Conservation (phyloP, 2,797 vertebrate genomes). For the Melanotaenia parkinsoni region DNA sequence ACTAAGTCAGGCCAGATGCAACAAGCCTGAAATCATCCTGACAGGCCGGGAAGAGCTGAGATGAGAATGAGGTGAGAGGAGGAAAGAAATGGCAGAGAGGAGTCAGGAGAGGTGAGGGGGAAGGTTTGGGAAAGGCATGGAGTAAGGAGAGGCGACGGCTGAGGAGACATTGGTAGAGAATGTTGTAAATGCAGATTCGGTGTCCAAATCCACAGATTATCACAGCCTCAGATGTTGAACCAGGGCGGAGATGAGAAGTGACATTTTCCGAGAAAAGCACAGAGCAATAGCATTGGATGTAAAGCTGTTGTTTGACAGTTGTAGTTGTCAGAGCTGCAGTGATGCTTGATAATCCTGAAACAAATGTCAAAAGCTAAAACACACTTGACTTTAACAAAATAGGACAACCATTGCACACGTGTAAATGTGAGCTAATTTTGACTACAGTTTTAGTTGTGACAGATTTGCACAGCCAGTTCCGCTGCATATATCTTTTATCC, state of each 20-base stretch:
- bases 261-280: slow-evolving; percentile 56
- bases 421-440: slow-evolving; percentile 36
- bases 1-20: slow-evolving; percentile 63
- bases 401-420: slow-evolving; percentile 43
- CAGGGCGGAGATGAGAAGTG: slow-evolving; percentile 58
- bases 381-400: slow-evolving; percentile 62
- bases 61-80: slow-evolving; percentile 43
- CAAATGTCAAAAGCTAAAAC: slow-evolving; percentile 28
- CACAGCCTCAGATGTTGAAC: slow-evolving; percentile 52
- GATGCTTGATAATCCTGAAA: slow-evolving; percentile 69
- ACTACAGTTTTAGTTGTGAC: slow-evolving; percentile 47
- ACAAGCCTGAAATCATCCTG: slow-evolving; percentile 74
- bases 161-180: slow-evolving; percentile 25
- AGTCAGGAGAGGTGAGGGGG: slow-evolving; percentile 19
- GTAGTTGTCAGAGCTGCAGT: slow-evolving; percentile 47
- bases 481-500: slow-evolving; percentile 8
- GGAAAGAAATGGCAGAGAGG: slow-evolving; percentile 7
- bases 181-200: slow-evolving; percentile 42
- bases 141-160: slow-evolving; percentile 18
- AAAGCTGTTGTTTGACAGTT: slow-evolving; percentile 67
- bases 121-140: slow-evolving; percentile 6
- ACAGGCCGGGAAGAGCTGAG: slow-evolving; percentile 47
- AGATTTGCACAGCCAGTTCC: slow-evolving; percentile 49
- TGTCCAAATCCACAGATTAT: slow-evolving; percentile 67
- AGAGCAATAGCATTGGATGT: slow-evolving; percentile 46